A percentile compares a stretch with the other conserved stretches of the same genome.
phyloP scores from a whole-genome alignment of 2,113 vertebrate species.

The Urocitellus parryii region DNA sequence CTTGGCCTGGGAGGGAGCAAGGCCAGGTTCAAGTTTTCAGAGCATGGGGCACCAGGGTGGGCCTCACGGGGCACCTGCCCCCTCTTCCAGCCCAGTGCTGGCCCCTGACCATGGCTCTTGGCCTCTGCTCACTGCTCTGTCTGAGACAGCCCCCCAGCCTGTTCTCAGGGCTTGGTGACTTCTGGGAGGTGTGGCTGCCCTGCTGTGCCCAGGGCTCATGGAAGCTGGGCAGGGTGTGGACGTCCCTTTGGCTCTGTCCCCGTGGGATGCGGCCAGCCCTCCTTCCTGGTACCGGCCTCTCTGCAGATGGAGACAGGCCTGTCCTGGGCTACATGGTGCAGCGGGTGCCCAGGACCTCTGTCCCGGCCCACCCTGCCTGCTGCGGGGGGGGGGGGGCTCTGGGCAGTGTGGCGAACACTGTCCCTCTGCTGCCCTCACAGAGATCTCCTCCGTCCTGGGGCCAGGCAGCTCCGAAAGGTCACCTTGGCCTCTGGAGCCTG shows the following conservation, averaged over 20 bases:
- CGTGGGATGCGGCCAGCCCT: background rate
- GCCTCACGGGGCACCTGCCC: too few relatives aligned
- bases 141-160: accelerated
- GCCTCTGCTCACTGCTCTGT: accelerated
- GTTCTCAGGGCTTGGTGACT: accelerated
- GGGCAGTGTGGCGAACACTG: background rate
- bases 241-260: accelerated
- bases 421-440: background rate
- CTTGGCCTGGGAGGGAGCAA: background rate
- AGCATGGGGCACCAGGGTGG: background rate
- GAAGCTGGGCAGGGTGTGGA: accelerated
- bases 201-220: accelerated
- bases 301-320: background rate
- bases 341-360: too few relatives aligned
- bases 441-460: background rate
- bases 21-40: background rate
- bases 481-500: background rate
- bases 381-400: background rate
- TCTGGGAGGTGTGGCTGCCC: accelerated
- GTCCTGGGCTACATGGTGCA: background rate
- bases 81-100: background rate
- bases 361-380: too few relatives aligned
- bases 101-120: accelerated
- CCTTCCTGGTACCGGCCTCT: too few relatives aligned
- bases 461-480: background rate